These are phyloP conservation scores for Lindbergichthys nudifrons DNA, from an alignment of 2,797 vertebrate genomes.

Conservation along the genomic window DNA sequence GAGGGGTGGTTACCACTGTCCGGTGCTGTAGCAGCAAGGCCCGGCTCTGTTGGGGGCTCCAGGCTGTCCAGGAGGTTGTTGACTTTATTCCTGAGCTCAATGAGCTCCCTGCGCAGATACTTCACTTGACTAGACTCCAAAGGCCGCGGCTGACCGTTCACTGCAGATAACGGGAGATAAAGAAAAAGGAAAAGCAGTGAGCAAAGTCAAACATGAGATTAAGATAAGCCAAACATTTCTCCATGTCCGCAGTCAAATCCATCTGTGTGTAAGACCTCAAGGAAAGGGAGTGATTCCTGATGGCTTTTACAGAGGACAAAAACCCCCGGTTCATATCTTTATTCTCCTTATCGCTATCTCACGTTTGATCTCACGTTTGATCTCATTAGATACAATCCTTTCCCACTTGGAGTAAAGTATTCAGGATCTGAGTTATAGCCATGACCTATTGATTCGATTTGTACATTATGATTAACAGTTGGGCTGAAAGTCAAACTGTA, in stretches of 20 bases:
- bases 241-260: neutral
- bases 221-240: conserved; percentile 17
- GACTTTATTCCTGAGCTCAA: conserved; percentile 99
- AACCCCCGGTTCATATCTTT: conserved; percentile 3
- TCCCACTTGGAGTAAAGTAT: neutral
- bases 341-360: neutral
- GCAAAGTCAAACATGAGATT: neutral
- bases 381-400: conserved; percentile 3
- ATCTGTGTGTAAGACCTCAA: conserved; percentile 7
- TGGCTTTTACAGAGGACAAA: conserved; percentile 24
- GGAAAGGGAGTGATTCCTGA: conserved; percentile 21
- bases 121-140: conserved; percentile 99
- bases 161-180: conserved; percentile 71
- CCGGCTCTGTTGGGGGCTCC: conserved; percentile 93
- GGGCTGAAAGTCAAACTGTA: too few relatives aligned
- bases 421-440: conserved; percentile 7
- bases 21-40: conserved; percentile 86
- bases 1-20: conserved; percentile 86
- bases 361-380: conserved; percentile 19
- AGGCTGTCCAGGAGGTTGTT: conserved; percentile 96
- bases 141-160: conserved; percentile 97
- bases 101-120: conserved; percentile 95
- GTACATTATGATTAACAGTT: too few relatives aligned
- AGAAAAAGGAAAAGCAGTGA: neutral
- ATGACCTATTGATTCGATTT: neutral